Percentiles rank a stretch among this genome's conserved stretches.
Evolutionary conservation across 2,113 vertebrate species (phyloP).

Genomic region (Oryzias javanicus): DNA sequence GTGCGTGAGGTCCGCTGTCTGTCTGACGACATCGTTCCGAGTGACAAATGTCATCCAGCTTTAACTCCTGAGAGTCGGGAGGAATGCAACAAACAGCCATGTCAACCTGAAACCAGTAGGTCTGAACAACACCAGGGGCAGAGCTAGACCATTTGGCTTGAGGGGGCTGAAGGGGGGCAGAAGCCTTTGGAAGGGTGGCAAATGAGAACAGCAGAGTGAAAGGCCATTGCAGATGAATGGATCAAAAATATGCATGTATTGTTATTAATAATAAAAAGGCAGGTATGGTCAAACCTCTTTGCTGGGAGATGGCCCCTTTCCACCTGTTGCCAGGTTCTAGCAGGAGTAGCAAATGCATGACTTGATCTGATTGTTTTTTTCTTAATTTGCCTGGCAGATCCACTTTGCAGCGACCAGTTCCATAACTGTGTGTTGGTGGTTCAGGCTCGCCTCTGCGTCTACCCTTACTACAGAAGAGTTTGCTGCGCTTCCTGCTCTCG

Average conservation of each 20-base stretch:
- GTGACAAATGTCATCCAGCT: slow-evolving; percentile 65
- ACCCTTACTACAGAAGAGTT: slow-evolving; percentile 82
- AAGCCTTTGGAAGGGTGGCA: too few relatives aligned
- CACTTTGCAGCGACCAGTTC: slow-evolving; percentile 78
- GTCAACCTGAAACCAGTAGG: slow-evolving; percentile 64
- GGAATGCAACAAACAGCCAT: slow-evolving; percentile 72
- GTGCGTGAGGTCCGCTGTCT: slow-evolving; percentile 80
- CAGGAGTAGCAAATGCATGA: background rate
- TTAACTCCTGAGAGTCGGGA: slow-evolving; percentile 66
- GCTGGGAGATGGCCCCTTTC: too few relatives aligned
- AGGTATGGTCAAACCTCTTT: too few relatives aligned
- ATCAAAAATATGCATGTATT: too few relatives aligned
- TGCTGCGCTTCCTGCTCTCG: slow-evolving; percentile 80
- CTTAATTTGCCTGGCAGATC: slow-evolving; percentile 54
- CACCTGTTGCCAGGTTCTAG: background rate
- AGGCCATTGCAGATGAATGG: too few relatives aligned
- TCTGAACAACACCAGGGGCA: background rate
- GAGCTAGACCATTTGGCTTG: too few relatives aligned
- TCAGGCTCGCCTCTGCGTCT: slow-evolving; percentile 83
- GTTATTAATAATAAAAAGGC: too few relatives aligned
- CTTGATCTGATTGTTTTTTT: background rate
- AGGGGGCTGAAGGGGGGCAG: too few relatives aligned
- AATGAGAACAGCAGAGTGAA: too few relatives aligned
- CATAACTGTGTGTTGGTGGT: slow-evolving; percentile 81
- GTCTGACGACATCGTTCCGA: slow-evolving; percentile 65